Conservation (phyloP, 2,888 invertebrate genomes). For the Melanargia galathea region DNA sequence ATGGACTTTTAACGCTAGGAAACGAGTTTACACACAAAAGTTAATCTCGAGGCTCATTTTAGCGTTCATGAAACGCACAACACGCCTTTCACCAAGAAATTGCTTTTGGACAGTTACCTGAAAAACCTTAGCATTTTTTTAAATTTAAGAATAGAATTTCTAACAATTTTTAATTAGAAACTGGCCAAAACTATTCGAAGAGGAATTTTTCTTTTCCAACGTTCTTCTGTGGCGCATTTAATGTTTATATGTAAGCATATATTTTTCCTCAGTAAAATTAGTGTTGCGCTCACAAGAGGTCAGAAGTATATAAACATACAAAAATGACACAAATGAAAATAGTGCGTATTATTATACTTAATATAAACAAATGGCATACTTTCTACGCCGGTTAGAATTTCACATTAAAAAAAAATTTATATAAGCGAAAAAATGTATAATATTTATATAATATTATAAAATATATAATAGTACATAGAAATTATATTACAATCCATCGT, state of each 20-base stretch:
- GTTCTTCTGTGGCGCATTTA: not conserved
- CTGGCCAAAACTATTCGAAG: too few relatives aligned
- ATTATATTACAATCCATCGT: constrained; percentile 61
- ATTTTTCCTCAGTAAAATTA: not conserved
- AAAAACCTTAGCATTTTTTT: too few relatives aligned
- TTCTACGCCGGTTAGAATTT: constrained; percentile 47
- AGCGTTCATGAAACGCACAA: constrained; percentile 1
- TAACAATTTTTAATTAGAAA: too few relatives aligned
- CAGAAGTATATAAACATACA: constrained; percentile 43
- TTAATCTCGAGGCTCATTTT: constrained; percentile 5
- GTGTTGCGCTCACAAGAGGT: constrained; percentile 59
- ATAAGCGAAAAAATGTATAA: constrained; percentile 62
- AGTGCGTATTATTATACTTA: too few relatives aligned
- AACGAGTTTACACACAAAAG: not conserved
- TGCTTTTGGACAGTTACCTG: not conserved
- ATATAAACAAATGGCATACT: constrained; percentile 41
- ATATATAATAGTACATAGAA: constrained; percentile 40
- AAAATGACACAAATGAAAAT: constrained; percentile 51
- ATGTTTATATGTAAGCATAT: not conserved
- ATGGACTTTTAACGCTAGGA: not conserved
- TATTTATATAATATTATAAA: constrained; percentile 52
- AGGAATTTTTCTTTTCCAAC: too few relatives aligned
- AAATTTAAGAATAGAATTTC: too few relatives aligned
- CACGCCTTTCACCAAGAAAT: constrained; percentile 5
- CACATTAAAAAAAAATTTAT: constrained; percentile 58